Base-by-base conservation (phyloP, 2,113 vertebrate species). In the Saguinus midas region DNA sequence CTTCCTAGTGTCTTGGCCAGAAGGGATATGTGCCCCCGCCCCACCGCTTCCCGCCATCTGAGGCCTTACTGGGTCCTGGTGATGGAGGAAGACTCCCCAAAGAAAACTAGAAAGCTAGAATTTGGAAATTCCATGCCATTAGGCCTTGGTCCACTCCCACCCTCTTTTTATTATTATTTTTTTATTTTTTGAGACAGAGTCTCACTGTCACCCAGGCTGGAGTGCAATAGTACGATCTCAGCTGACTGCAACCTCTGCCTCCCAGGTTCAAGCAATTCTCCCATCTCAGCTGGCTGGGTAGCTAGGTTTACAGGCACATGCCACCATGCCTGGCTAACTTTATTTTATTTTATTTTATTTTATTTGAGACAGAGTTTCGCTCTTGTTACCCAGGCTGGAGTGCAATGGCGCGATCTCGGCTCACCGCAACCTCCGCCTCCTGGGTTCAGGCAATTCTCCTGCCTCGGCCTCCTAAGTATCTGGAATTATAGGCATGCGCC, bases 1-100 rank as follows among this genome's bases (percentile, higher is more conserved):
- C 96, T 97, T 97, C 90, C 94, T 89, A 90, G 80, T 79, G 18
- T 87, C 55, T 73, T 68, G 73, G 66, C 64, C 72, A 16, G 1
- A 52, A 70, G 50, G 72, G 66, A 88, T 58, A 52, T 45, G 21
- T 29, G 23, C 25, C 55, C 55, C 48, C 91, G 79, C 93, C 83
- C 91, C 75, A 64, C 27, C 27, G 16, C 52, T 52, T 82, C 78
- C 29, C 17, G 10, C 66, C 73, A 25, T 68, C 23, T 25, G 86
- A 82, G 89, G 70, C 45, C 64, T n/a, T 29, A 5, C 37, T n/a
- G 27, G 68, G 45, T 45, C 57, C 61, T 70, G 43, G 18, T 20
- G 43, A 52, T 73, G 70, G 23, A 27, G 27, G 23, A 89, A 55
- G 50, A 0, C 52, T 88, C 20, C 96, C 37, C 12, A 23, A 40